phyloP scores from a whole-genome alignment of 2,888 invertebrate species.

The Andrena fulva region DNA sequence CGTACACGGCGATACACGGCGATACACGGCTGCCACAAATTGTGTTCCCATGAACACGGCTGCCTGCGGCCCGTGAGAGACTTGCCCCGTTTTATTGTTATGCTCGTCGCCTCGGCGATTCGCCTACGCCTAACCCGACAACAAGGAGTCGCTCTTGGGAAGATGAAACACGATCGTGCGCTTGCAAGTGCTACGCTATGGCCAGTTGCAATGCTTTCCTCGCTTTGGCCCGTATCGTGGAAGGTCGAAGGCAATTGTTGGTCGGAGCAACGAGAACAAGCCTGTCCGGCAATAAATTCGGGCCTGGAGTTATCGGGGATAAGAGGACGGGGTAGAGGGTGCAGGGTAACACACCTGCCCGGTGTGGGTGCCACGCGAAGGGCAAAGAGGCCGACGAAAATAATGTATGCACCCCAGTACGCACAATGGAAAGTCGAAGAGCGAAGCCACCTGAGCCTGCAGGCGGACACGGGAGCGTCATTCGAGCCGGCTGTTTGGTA shows the following conservation, averaged over 20 bases:
- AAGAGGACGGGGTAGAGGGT: conserved; percentile 56
- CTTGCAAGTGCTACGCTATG: not conserved
- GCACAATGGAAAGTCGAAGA: conserved; percentile 77
- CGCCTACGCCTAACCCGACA: conserved; percentile 16
- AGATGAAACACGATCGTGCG: not conserved
- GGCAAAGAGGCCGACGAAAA: conserved; percentile 75
- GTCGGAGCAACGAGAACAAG: conserved; percentile 29
- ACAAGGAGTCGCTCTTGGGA: not conserved
- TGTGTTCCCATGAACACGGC: conserved; percentile 68
- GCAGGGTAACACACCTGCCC: conserved; percentile 80
- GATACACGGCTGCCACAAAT: conserved; percentile 64
- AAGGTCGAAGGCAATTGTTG: conserved; percentile 40
- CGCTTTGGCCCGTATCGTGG: conserved; percentile 29
- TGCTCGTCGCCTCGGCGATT: conserved; percentile 41
- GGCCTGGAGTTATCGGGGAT: conserved; percentile 51
- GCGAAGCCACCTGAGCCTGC: conserved; percentile 83
- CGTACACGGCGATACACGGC: conserved; percentile 54
- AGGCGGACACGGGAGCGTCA: conserved; percentile 77
- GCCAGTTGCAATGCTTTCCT: not conserved
- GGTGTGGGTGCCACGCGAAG: conserved; percentile 80
- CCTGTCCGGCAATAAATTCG: conserved; percentile 78
- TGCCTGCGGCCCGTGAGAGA: conserved; percentile 62
- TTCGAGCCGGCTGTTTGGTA: conserved; percentile 80
- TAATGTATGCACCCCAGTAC: conserved; percentile 84
- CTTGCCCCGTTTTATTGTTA: conserved; percentile 45